Evolutionary conservation across 30 jellyfish, hydroid and myxozoan genomes (phyloP).

Genomic region (Mastigias papua): DNA sequence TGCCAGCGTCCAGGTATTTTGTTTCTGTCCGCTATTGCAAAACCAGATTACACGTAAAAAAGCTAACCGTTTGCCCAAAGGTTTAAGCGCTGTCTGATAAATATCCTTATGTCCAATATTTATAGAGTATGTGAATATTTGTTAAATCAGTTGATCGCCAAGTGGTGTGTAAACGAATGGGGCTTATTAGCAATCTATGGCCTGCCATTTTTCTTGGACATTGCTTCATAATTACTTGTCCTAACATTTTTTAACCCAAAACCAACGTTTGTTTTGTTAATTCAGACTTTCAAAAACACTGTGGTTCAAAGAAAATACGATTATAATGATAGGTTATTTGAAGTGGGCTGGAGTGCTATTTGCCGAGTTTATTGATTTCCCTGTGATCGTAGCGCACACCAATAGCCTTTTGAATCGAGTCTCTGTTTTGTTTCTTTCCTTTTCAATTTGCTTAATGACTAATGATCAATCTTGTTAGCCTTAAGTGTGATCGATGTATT

Average conservation of each 20-base stretch:
- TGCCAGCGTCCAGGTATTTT: not conserved
- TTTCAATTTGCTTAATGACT: constrained; percentile 25
- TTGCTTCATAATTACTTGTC: constrained; percentile 43
- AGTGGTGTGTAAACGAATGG: constrained; percentile 17
- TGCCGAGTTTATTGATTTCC: constrained; percentile 71
- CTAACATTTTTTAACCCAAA: constrained; percentile 57
- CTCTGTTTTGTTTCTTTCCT: constrained; percentile 31
- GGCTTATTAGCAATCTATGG: constrained; percentile 42
- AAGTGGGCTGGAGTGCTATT: constrained; percentile 76
- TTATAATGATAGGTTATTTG: constrained; percentile 57
- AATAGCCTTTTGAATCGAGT: constrained; percentile 11
- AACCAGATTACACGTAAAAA: not conserved
- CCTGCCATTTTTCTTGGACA: constrained; percentile 27
- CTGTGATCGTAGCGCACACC: constrained; percentile 43
- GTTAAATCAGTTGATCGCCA: not conserved
- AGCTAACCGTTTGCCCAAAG: not conserved
- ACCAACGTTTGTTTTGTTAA: constrained; percentile 76
- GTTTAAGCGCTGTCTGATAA: not conserved
- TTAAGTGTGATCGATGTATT: constrained; percentile 45
- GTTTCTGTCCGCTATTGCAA: not conserved
- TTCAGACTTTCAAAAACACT: constrained; percentile 71
- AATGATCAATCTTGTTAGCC: constrained; percentile 45
- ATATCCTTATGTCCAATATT: constrained; percentile 8
- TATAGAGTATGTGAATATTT: not conserved
- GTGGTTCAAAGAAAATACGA: constrained; percentile 77